Base-by-base conservation (phyloP, 1,140 invertebrate species). In the Pseudoatta argentina region DNA sequence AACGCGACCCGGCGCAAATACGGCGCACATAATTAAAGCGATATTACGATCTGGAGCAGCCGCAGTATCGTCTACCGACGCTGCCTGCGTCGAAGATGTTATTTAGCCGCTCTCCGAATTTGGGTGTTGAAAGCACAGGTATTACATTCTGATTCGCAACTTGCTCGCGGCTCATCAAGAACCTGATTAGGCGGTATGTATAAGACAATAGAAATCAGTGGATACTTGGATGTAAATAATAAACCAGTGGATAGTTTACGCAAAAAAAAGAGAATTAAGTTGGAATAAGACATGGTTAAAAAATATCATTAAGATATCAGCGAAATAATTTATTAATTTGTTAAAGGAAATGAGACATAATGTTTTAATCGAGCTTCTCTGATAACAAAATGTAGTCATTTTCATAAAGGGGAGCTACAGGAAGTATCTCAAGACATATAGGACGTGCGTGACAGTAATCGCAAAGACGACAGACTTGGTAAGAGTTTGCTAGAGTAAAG, bases 1-100 rank as follows among this genome's bases (percentile, higher is more conserved):
- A 94, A 92, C 92, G 91, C 90, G 88, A 86, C 89, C 89, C 85
- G 87, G 88, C 89, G 91, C 92, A 93, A 93, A 93, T 94, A 93
- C 88, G 91, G 92, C 69, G 72, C 76, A 91, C 89, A 93, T 93
- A 93, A 94, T 94, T 92, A 92, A 93, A 92, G 87, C 87, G 88
- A 91, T 93, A 94, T 94, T 94, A 93, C 91, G 90, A 93, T 90
- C 87, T 55, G 59, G 77, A 75, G 76, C 87, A 87, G 77, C 66
- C 75, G 85, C 77, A 82, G 88, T 83, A 89, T 86, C 85, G 77
- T 89, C 87, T 89, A 73, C 53, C 69, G 67, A 30, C 53, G 39
- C 44, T 63, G 87, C 48, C 48, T 76, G 55, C 79, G 44, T 51
- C 63, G 76, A 34, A 73, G 77, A 83, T 89, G 66, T 89, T 89